Evolutionary conservation across 2,113 vertebrate genomes (phyloP).

Genomic region (Anarrhichthys ocellatus): DNA sequence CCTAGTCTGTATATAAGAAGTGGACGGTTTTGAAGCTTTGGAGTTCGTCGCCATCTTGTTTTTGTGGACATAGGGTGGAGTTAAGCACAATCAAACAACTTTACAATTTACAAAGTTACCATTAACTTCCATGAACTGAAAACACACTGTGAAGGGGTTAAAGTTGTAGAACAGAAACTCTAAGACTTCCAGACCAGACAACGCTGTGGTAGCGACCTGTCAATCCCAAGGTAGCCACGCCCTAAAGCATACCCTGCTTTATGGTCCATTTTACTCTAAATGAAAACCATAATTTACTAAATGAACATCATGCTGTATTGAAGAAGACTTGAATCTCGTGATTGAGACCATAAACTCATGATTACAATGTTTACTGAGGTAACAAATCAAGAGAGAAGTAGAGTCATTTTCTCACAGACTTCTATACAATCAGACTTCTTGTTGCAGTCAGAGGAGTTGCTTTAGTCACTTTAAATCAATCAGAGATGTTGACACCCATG

Average conservation of each 20-base stretch:
- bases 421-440: background rate
- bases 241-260: background rate
- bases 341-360: background rate
- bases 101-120: background rate
- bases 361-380: background rate
- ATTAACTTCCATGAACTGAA: background rate
- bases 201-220: background rate
- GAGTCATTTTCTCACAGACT: background rate
- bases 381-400: background rate
- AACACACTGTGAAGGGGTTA: too few relatives aligned
- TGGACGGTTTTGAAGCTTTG: background rate
- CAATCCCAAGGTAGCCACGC: background rate
- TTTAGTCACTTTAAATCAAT: conserved; percentile 7
- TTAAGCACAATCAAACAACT: background rate
- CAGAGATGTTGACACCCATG: conserved; percentile 20
- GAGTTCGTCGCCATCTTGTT: background rate
- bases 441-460: background rate
- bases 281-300: background rate
- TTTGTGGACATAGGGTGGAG: background rate
- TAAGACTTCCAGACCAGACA: too few relatives aligned
- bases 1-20: background rate
- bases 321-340: background rate
- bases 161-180: too few relatives aligned
- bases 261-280: background rate
- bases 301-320: background rate